Percentiles rank a stretch among this genome's conserved stretches.
These are phyloP conservation scores for Drosophila lini DNA, from an alignment of 1,140 invertebrate species.

Conservation along the genomic window DNA sequence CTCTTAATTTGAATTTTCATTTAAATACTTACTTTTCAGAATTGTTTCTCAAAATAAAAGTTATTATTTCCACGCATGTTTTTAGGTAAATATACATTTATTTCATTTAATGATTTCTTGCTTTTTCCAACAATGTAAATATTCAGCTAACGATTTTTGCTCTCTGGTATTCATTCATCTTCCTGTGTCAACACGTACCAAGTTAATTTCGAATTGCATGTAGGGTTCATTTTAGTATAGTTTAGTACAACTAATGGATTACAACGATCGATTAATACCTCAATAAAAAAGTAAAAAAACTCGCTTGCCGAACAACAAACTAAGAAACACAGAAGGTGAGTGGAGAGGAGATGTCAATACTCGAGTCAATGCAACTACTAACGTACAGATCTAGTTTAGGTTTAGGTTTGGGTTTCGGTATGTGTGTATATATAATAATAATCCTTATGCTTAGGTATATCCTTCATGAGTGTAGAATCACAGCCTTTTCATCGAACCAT, in stretches of 20 bases:
- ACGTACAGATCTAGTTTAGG: slow-evolving; percentile 22
- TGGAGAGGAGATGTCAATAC: slow-evolving; percentile 51
- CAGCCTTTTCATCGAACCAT: slow-evolving; percentile 76
- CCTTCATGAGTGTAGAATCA: slow-evolving; percentile 83
- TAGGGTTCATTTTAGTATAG: slow-evolving; percentile 59
- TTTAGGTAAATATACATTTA: slow-evolving; percentile 82
- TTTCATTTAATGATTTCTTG: slow-evolving; percentile 74
- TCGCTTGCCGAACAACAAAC: slow-evolving; percentile 52
- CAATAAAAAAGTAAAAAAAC: slow-evolving; percentile 67
- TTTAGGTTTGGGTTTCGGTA: slow-evolving; percentile 14
- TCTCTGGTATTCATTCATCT: slow-evolving; percentile 35
- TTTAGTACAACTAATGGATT: slow-evolving; percentile 70
- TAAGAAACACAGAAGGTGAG: slow-evolving; percentile 46
- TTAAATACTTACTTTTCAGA: not conserved
- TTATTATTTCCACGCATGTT: not conserved
- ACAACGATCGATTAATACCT: slow-evolving; percentile 51
- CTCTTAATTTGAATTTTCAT: not conserved
- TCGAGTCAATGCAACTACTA: slow-evolving; percentile 59
- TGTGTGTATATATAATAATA: slow-evolving; percentile 37
- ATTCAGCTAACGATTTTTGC: slow-evolving; percentile 71
- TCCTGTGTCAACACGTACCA: slow-evolving; percentile 34
- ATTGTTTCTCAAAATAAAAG: not conserved
- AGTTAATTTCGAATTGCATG: slow-evolving; percentile 59
- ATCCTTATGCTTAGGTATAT: slow-evolving; percentile 66
- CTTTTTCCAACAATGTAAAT: slow-evolving; percentile 77